Percentiles rank a stretch among this genome's conserved stretches.
Evolutionary conservation across 2,797 vertebrate genomes (phyloP).

Genomic region (Hippopotamyrus pictus): DNA sequence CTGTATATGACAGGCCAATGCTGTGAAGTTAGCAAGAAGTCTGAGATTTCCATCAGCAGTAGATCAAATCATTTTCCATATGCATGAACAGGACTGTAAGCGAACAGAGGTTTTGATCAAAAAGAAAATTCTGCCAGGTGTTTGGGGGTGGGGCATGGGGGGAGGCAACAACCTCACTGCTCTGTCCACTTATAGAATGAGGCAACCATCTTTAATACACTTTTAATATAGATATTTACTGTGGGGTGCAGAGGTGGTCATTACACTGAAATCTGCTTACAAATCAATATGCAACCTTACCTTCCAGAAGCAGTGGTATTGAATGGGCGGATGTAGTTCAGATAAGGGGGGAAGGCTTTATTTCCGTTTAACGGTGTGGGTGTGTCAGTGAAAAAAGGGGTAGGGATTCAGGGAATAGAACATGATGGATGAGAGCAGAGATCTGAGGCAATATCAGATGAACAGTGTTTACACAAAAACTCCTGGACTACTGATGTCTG

Average conservation of each 20-base stretch:
- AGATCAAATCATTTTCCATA: neutral
- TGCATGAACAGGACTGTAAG: neutral
- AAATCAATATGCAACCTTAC: constrained; percentile 18
- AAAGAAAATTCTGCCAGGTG: neutral
- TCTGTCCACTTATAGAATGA: neutral
- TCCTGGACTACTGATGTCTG: neutral
- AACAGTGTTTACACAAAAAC: constrained; percentile 3
- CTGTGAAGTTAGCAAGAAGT: neutral
- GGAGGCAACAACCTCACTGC: neutral
- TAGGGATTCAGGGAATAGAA: neutral
- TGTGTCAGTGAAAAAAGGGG: neutral
- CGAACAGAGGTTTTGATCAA: neutral
- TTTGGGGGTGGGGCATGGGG: neutral
- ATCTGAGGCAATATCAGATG: neutral
- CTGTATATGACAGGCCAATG: neutral
- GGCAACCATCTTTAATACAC: neutral
- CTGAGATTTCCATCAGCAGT: neutral
- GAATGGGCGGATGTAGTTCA: constrained; percentile 3
- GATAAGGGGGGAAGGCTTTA: neutral
- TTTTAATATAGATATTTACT: constrained; percentile 18
- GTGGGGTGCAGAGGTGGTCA: neutral
- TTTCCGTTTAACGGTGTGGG: neutral
- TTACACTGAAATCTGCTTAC: constrained; percentile 14
- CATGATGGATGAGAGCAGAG: neutral
- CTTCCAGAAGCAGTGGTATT: neutral